Evolutionary conservation across 1,140 invertebrate genomes (phyloP), one percentile per base, ranked within the genome.

Genomic region (Epicauta chinensis): DNA sequence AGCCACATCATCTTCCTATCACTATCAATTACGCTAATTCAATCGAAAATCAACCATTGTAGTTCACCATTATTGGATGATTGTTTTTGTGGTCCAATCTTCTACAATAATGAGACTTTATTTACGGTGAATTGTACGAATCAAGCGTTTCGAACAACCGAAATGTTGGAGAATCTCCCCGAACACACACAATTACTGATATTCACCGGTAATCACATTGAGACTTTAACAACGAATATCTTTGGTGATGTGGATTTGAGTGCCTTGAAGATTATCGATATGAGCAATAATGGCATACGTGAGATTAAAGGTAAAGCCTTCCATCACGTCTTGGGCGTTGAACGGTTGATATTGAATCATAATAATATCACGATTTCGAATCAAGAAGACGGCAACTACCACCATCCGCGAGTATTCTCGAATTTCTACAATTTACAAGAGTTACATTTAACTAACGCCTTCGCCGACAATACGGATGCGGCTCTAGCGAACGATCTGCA

Each of bases 51-150:
- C 2, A 46, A 59, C 41, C 37, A 49, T 12, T 62, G 61, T 37
- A 43, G 35, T 1, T 53, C 56, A 13, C 50, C 57, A 34, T 46
- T 62, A 14, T 46, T 68, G 2, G 53, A 58, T 39, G 39, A 50
- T 36, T 84, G 83, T 60, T 60, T 56, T 12, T 85, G 83, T 61
- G 76, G 76, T 4, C 64, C 66, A 30, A 70, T 71, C 11, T 71
- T 75, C 43, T 80, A 80, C 56, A 73, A 81, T 31, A 68, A 64
- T 32, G 62, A 60, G 40, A 63, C 70, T 15, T 76, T 78, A 52
- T 89, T 76, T 53, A 75, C 87, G 6, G 84, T 88, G 0, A 87
- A 89, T 65, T 90, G 87, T 63, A 86, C 84, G 0, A 75, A 86
- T 64, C 71, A 77, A 1, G 72, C 74, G 2, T 81, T 89, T 58